Base-by-base conservation (phyloP, 2,888 invertebrate genomes). In the Yponomeuta sedellus region DNA sequence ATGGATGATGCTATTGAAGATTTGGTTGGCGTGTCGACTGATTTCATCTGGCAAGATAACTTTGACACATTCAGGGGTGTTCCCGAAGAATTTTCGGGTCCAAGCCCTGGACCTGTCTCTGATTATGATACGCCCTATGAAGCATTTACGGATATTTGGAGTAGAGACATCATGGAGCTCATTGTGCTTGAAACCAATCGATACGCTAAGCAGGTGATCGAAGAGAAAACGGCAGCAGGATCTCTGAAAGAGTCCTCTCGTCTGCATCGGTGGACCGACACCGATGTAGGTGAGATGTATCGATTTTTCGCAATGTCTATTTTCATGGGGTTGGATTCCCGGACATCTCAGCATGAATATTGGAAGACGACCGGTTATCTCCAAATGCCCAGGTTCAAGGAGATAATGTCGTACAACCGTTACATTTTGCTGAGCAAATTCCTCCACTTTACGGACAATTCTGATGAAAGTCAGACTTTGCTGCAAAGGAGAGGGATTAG, bases 101-200 rank as follows among this genome's bases (percentile, higher is more conserved):
- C 69, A 62, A 64, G 69, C 2, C 71, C 71, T 40, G 74, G 72
- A 61, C 67, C 72, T 34, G 10, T 70, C 64, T 66, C 68, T 20
- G 67, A 67, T 61, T 72, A 70, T 28, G 67, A 71, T 62, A 65
- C 70, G 57, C 66, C 71, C 12, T 71, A 71, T 69, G 71, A 72
- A 52, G 70, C 69, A 44, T 74, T 72, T 65, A 63, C 39, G 10
- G 69, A 67, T 56, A 74, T 74, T 22, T 72, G 69, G 69, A 61
- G 59, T 67, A 59, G 64, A 63, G 68, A 68, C 57, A 70, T 73
- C 68, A 69, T 74, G 58, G 70, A 69, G 66, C 68, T 5, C 59
- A 72, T 75, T 58, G 71, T 59, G 10, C 22, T 2, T 1, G 71
- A 75, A 69, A 74, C 73, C 34, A 75, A 75, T 67, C 25, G 69